Percentiles rank a stretch among this genome's conserved stretches.
Conservation (phyloP, 2,113 vertebrate species). For the Aspiorhynchus laticeps region DNA sequence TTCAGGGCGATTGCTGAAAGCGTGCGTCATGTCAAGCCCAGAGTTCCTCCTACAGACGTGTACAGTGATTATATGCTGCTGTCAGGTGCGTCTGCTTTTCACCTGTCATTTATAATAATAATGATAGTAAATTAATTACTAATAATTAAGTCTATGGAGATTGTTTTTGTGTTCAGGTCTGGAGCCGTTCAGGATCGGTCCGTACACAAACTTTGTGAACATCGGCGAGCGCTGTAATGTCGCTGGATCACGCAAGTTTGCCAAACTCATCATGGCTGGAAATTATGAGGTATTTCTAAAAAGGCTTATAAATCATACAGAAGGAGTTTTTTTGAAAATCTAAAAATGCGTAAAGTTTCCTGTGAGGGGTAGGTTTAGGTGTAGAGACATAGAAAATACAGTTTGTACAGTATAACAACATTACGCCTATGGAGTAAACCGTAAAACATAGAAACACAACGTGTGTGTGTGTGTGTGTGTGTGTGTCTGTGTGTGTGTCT, state of each 20-base stretch:
- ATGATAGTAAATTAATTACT: too few species aligned
- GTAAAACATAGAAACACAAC: too few species aligned
- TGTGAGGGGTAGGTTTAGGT: too few species aligned
- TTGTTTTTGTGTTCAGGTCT: constrained; percentile 78
- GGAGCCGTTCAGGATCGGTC: constrained; percentile 92
- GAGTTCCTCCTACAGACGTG: constrained; percentile 76
- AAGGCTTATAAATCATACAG: too few species aligned
- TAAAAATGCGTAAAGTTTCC: too few species aligned
- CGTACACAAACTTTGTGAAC: constrained; percentile 97
- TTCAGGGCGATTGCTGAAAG: constrained; percentile 87
- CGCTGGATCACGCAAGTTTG: constrained; percentile 92
- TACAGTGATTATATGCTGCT: constrained; percentile 85
- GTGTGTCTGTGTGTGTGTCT: background rate
- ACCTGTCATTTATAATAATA: background rate
- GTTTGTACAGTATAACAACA: too few species aligned
- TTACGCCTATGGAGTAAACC: too few species aligned
- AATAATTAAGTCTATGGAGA: too few species aligned
- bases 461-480: background rate
- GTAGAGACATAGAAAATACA: too few species aligned
- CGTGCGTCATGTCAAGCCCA: constrained; percentile 83
- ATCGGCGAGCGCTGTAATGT: constrained; percentile 98
- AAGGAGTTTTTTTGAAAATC: too few species aligned
- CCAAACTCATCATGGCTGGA: constrained; percentile 91
- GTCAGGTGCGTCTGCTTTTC: constrained; percentile 76
- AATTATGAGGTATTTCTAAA: constrained; percentile 86